phyloP scores from a whole-genome alignment of 2,888 invertebrate species.

The Aphidius colemani region DNA sequence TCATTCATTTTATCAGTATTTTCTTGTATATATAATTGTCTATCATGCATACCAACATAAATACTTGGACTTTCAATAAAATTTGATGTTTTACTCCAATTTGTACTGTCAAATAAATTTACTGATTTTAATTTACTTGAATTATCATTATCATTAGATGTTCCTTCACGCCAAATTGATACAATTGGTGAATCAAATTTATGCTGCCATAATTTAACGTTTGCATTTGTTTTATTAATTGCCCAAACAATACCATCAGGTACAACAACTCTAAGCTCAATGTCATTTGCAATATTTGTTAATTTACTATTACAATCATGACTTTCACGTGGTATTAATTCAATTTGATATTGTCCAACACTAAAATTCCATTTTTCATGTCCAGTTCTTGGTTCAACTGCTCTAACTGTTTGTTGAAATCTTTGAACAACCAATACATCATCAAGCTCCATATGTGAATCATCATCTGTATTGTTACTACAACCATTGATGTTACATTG shows the following conservation, averaged over 20 bases:
- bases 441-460: constrained; percentile 57
- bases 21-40: constrained; percentile 67
- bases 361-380: constrained; percentile 95
- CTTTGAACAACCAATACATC: constrained; percentile 77
- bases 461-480: constrained; percentile 69
- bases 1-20: constrained; percentile 35
- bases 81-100: constrained; percentile 60
- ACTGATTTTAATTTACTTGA: constrained; percentile 68
- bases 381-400: constrained; percentile 85
- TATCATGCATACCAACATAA: constrained; percentile 84
- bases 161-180: constrained; percentile 77
- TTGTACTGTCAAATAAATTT: constrained; percentile 73
- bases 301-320: constrained; percentile 60
- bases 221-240: constrained; percentile 66
- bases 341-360: constrained; percentile 86
- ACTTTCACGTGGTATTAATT: constrained; percentile 61
- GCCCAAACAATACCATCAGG: constrained; percentile 76
- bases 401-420: constrained; percentile 85
- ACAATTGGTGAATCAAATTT: constrained; percentile 86
- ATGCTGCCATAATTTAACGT: constrained; percentile 72
- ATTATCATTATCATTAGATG: constrained; percentile 55
- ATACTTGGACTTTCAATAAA: constrained; percentile 67
- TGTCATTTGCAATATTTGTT: constrained; percentile 42
- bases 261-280: constrained; percentile 70
- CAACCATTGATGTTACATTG: constrained; percentile 79